phyloP scores from a whole-genome alignment of 2,797 vertebrate species.

The Ibycter americanus region DNA sequence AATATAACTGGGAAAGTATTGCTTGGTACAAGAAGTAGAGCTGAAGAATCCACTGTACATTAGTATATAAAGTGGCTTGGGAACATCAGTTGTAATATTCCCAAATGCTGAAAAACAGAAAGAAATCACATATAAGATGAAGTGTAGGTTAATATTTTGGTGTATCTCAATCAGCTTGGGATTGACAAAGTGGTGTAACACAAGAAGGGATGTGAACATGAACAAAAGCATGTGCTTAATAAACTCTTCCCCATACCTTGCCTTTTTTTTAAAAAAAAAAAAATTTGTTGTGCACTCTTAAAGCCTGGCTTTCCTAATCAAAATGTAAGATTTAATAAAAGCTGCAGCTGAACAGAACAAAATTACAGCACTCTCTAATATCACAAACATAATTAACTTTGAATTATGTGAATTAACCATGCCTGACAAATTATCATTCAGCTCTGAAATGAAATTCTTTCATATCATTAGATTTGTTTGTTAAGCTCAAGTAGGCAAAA shows the following conservation, averaged over 20 bases:
- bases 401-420: slow-evolving; percentile 84
- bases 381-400: slow-evolving; percentile 84
- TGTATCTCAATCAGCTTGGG: background rate
- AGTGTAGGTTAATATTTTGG: background rate
- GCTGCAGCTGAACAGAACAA: slow-evolving; percentile 76
- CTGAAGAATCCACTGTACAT: background rate
- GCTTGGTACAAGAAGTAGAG: background rate
- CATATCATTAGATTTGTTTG: slow-evolving; percentile 84
- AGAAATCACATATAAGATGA: background rate
- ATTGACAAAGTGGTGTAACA: background rate
- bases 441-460: slow-evolving; percentile 86
- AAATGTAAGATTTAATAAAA: slow-evolving; percentile 77
- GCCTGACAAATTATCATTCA: slow-evolving; percentile 85
- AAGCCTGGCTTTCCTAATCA: slow-evolving; percentile 71
- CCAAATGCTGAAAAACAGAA: background rate
- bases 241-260: background rate
- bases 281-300: slow-evolving; percentile 38
- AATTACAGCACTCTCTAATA: slow-evolving; percentile 78
- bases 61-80: background rate
- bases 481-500: slow-evolving; percentile 81
- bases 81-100: background rate
- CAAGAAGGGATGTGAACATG: background rate
- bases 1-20: background rate
- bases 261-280: background rate
- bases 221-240: background rate